Conservation (phyloP, 35 echinoderm and acorn worm species). For the Strongylocentrotus purpuratus region DNA sequence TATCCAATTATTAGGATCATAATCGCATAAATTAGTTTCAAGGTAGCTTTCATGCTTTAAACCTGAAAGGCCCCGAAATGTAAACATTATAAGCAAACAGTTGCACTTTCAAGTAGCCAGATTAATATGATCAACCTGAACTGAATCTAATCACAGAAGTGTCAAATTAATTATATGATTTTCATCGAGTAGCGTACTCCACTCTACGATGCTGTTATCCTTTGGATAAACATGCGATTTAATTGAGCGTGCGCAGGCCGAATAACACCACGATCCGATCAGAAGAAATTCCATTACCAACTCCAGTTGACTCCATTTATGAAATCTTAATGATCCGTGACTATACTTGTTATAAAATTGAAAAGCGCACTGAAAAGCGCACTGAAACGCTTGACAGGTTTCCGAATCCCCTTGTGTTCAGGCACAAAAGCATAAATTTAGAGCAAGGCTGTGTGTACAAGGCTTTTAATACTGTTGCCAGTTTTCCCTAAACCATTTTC, state of each 20-base stretch:
- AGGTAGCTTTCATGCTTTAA: background rate
- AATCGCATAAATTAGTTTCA: no score
- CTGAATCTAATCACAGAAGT: background rate
- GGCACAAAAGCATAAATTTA: constrained; percentile 15
- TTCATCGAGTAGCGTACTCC: background rate
- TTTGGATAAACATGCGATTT: background rate
- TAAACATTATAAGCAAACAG: background rate
- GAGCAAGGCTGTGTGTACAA: background rate
- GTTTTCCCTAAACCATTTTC: constrained; percentile 4
- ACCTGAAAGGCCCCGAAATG: background rate
- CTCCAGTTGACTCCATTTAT: constrained; percentile 25
- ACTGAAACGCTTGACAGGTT: constrained; percentile 32
- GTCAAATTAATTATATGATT: background rate
- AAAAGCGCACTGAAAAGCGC: no score
- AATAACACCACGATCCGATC: background rate
- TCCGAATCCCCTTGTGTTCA: background rate
- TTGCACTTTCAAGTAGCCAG: background rate
- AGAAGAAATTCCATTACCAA: constrained; percentile 3
- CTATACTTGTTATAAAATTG: background rate
- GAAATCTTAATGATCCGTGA: constrained; percentile 30
- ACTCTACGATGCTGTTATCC: background rate
- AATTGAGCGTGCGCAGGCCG: background rate
- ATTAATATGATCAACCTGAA: background rate
- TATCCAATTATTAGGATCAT: background rate
- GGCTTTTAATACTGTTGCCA: background rate